phyloP scores from a whole-genome alignment of 2,888 invertebrate species.

The Luperina nickerlii region DNA sequence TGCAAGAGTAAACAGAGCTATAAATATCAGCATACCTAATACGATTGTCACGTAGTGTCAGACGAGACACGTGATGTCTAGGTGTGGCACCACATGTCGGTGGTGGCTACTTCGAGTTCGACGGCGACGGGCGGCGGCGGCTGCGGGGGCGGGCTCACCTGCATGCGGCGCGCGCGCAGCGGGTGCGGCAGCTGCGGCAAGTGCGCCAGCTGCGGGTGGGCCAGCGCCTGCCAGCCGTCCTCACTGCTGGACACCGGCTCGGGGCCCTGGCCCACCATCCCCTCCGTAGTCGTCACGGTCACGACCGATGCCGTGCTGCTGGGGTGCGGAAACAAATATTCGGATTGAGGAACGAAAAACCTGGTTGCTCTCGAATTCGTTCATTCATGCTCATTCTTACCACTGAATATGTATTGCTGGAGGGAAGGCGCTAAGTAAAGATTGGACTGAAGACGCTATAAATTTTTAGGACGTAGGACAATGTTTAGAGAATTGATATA shows the following conservation, averaged over 20 bases:
- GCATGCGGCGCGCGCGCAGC: constrained; percentile 74
- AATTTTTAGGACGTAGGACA: neutral
- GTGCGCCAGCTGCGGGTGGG: constrained; percentile 62
- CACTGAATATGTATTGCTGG: neutral
- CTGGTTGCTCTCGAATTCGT: neutral
- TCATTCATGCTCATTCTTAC: neutral
- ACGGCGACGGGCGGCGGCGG: constrained; percentile 82
- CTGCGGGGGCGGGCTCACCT: constrained; percentile 72
- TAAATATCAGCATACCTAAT: neutral
- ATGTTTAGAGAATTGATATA: constrained; percentile 35
- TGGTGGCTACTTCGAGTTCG: constrained; percentile 86
- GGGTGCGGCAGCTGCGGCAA: constrained; percentile 66
- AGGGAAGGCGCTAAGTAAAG: neutral
- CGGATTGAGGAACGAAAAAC: constrained; percentile 7
- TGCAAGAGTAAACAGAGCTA: constrained; percentile 24
- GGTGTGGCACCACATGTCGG: constrained; percentile 83
- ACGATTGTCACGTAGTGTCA: neutral
- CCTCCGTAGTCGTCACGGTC: constrained; percentile 68
- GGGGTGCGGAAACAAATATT: constrained; percentile 7
- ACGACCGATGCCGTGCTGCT: constrained; percentile 80
- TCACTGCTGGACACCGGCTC: constrained; percentile 66
- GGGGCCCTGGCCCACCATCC: constrained; percentile 62
- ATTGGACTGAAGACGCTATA: neutral
- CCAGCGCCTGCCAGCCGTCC: constrained; percentile 64
- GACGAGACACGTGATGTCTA: constrained; percentile 21